Evolutionary conservation across 2,113 vertebrate species (phyloP), one percentile per base, ranked within the genome.

Genomic region (Panurus biarmicus): DNA sequence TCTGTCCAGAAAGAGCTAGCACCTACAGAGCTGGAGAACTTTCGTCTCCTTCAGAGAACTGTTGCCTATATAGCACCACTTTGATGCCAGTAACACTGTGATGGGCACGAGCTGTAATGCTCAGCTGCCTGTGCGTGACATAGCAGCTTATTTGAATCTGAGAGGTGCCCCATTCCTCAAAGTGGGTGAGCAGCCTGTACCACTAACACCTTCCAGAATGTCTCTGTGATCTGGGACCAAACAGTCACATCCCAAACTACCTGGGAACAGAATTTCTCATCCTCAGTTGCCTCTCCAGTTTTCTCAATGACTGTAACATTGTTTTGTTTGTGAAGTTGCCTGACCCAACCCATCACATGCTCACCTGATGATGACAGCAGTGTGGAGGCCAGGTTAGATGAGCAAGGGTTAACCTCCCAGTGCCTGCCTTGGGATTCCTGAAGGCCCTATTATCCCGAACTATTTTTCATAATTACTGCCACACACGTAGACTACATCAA

Each of bases 401-500:
- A 83, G 90, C 90, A 96, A 96, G 97, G 88, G 95, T 90, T 96
- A 98, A 98, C 86, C 89, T 97, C 51, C 86, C 81, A 70, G 76
- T 91, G 94, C 91, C 77, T 6, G 93, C 90, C 94, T 95, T 93
- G 74, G 94, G 96, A 97, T 97, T 97, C 97, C 86, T 96, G 92
- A 97, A 97, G 93, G 94, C 97, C 95, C 95, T 89, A 97, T 96
- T 97, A 97, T 97, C 97, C 97, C 4, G 72, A 97, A 97, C 95
- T 91, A 96, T 97, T 97, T 95, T 97, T 97, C 95, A 87, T 98
- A 98, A 97, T 98, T 98, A 96, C 96, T 95, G 95, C 98, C 97
- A 98, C 98, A 98, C 98, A 98, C 97, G 89, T 94, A 58, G 98
- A 97, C 93, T 96, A 98, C 97, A 98, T 98, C 97, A 98, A 98